phyloP scores from a whole-genome alignment of 1,140 invertebrate species.

The Hestina assimilis region DNA sequence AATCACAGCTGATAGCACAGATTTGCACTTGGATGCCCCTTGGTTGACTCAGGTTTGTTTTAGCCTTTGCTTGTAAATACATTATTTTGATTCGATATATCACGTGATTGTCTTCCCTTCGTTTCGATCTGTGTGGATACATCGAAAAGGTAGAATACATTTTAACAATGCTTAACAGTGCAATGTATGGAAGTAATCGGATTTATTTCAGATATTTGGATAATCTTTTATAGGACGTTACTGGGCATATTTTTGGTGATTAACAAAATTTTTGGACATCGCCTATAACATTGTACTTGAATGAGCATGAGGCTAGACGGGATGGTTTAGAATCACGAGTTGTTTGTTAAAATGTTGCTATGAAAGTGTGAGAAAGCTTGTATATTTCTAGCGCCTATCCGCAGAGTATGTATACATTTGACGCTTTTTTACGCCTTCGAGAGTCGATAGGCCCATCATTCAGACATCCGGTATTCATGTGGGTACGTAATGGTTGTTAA shows the following conservation, averaged over 20 bases:
- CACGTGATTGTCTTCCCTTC: conserved; percentile 15
- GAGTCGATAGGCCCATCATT: conserved; percentile 9
- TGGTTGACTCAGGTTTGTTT: conserved; percentile 26
- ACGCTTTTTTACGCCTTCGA: conserved; percentile 24
- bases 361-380: conserved; percentile 20
- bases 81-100: conserved; percentile 6
- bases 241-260: conserved; percentile 15
- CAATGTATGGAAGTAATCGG: conserved; percentile 3
- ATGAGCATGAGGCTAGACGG: conserved; percentile 25
- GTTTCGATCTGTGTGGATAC: conserved; percentile 12
- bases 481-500: conserved; percentile 23
- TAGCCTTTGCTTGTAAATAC: conserved; percentile 24
- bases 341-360: conserved; percentile 25
- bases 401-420: conserved; percentile 9
- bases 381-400: conserved; percentile 22
- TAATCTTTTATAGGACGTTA: conserved; percentile 2
- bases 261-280: conserved; percentile 10
- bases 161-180: conserved; percentile 7
- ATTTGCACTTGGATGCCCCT: conserved; percentile 26
- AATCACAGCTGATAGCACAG: conserved; percentile 19
- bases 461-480: conserved; percentile 10
- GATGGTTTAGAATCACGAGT: conserved; percentile 21
- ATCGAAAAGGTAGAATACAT: conserved; percentile 6
- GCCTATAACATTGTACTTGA: conserved; percentile 13
- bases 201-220: conserved; percentile 14